A percentile compares a stretch with the other conserved stretches of the same genome.
Evolutionary conservation across 2,113 vertebrate species (phyloP).

Genomic region (Elachura formosa): DNA sequence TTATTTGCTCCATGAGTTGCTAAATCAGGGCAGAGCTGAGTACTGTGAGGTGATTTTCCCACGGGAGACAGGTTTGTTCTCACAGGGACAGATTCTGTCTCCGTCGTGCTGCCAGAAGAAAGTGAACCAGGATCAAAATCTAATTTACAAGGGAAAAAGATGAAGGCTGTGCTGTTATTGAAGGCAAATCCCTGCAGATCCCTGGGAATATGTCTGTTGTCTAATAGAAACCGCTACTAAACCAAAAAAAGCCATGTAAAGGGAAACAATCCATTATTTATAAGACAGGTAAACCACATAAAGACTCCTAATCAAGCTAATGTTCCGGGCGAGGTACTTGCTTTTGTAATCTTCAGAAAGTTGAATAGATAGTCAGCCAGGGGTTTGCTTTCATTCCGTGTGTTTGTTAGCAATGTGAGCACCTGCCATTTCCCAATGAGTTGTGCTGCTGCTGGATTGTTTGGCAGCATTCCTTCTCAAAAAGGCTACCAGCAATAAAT

Average conservation of each 20-base stretch:
- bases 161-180: background rate
- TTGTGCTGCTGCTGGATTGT: background rate
- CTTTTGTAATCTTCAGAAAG: conserved; percentile 8
- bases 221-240: conserved; percentile 32
- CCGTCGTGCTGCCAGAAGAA: background rate
- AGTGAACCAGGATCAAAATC: background rate
- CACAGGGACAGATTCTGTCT: background rate
- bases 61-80: background rate
- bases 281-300: conserved; percentile 2
- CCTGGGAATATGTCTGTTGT: background rate
- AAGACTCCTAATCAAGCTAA: conserved; percentile 10
- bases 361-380: background rate
- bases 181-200: background rate
- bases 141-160: background rate
- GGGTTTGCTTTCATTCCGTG: background rate
- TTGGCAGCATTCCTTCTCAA: background rate
- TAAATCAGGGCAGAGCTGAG: background rate
- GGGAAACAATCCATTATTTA: conserved; percentile 46
- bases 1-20: background rate
- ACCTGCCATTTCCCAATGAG: background rate
- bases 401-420: background rate
- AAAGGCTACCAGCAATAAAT: conserved; percentile 10
- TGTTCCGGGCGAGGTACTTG: background rate
- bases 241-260: background rate
- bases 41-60: background rate